These are phyloP conservation scores for Prochilodus magdalenae DNA, from an alignment of 2,113 vertebrate genomes.

Conservation along the genomic window DNA sequence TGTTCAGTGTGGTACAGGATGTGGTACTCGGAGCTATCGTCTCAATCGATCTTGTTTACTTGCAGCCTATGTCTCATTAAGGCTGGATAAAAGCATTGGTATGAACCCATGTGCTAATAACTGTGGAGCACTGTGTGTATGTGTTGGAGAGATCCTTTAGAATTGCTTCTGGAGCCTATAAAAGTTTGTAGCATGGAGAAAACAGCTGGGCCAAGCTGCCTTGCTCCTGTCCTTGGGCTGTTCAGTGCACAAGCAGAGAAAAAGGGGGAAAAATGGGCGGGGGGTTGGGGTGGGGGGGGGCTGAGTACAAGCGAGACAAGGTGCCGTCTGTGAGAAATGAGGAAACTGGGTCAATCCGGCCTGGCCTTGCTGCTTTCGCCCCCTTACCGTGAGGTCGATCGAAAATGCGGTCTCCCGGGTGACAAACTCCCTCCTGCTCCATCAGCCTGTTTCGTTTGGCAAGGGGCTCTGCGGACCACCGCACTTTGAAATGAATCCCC, in stretches of 20 bases:
- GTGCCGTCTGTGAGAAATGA: conserved; percentile 38
- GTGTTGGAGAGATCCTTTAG: background rate
- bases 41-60: conserved; percentile 3
- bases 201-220: conserved; percentile 46
- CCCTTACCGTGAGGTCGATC: conserved; percentile 33
- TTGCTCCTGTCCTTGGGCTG: conserved; percentile 49
- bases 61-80: background rate
- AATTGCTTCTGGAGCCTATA: background rate
- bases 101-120: background rate
- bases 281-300: too few relatives aligned
- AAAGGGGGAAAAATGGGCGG: conserved; percentile 29
- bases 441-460: conserved; percentile 58
- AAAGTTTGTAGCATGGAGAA: conserved; percentile 43
- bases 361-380: conserved; percentile 31
- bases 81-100: background rate
- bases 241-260: conserved; percentile 22
- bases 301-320: conserved; percentile 31
- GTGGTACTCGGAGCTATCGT: background rate
- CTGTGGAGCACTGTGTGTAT: background rate
- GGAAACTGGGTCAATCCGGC: conserved; percentile 68
- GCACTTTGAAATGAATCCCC: conserved; percentile 65
- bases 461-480: conserved; percentile 49
- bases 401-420: conserved; percentile 20
- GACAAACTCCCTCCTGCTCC: conserved; percentile 50
- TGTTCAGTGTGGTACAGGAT: background rate